Percentiles rank a stretch among this genome's conserved stretches.
These are phyloP conservation scores for Oxycera nigricornis DNA, from an alignment of 2,888 invertebrate genomes.

Conservation along the genomic window DNA sequence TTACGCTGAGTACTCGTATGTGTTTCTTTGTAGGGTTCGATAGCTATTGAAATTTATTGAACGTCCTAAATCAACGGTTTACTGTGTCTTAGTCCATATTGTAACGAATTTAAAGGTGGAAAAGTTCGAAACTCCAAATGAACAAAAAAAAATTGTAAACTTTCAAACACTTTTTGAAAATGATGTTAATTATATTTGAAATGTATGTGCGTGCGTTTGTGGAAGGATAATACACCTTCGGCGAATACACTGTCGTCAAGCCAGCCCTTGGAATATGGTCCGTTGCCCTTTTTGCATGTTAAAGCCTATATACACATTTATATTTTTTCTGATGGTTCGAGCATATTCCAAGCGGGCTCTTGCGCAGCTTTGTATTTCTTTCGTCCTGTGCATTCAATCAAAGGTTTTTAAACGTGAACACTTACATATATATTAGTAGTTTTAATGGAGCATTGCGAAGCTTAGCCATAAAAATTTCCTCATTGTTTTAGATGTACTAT, in stretches of 20 bases:
- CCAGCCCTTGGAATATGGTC: slow-evolving; percentile 39
- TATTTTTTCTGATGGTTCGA: slow-evolving; percentile 41
- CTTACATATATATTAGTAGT: slow-evolving; percentile 15
- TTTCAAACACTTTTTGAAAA: too few species aligned
- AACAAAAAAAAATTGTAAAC: slow-evolving; percentile 35
- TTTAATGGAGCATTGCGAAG: slow-evolving; percentile 31
- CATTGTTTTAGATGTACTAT: slow-evolving; percentile 26
- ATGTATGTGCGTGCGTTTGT: slow-evolving; percentile 26
- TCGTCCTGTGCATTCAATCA: slow-evolving; percentile 37
- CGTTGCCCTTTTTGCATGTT: slow-evolving; percentile 37
- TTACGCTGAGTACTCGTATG: slow-evolving; percentile 23
- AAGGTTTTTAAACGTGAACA: slow-evolving; percentile 31
- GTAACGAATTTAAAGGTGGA: slow-evolving; percentile 60
- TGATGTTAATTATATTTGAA: slow-evolving; percentile 36
- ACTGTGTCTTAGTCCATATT: slow-evolving; percentile 63
- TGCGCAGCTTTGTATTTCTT: slow-evolving; percentile 19
- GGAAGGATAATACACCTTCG: neutral
- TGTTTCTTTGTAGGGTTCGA: slow-evolving; percentile 43
- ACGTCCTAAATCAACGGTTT: slow-evolving; percentile 48
- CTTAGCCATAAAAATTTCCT: slow-evolving; percentile 24
- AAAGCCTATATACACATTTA: slow-evolving; percentile 39
- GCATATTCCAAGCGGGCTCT: slow-evolving; percentile 37
- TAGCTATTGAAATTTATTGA: slow-evolving; percentile 44
- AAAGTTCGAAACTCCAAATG: slow-evolving; percentile 45
- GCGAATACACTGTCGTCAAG: neutral